Evolutionary conservation across 2,113 vertebrate genomes (phyloP), one percentile per base, ranked within the genome.

Genomic region (Leptocoma aspasia): DNA sequence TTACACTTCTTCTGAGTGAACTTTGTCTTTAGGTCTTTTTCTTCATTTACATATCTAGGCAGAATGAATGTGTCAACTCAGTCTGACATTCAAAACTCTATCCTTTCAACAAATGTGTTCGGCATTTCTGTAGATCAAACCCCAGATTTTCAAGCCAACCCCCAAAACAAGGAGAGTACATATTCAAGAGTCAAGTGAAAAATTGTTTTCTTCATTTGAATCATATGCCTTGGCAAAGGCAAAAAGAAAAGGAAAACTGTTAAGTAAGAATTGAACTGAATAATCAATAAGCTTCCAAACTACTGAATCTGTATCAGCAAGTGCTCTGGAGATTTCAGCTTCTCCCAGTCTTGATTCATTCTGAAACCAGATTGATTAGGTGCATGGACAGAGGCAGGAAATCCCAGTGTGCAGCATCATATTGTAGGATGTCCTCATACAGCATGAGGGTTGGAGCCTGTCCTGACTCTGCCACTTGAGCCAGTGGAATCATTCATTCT

Each of bases 21-120:
- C 94, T 96, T 96, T 92, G 88, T 56, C 70, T 71, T 80, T 52
- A 83, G 65, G 45, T 64, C 82, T 90, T 88, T 92, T 37, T 66
- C 57, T 76, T 68, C 35, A 19, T 88, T 86, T 83, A 54, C 77
- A 33, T 86, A 71, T 49, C 6, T 26, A 77, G 87, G 59, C 71
- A 92, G 85, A 87, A 90, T 49, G 26, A 39, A 35, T 13, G 21
- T 44, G 17, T 80, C 50, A 60, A 20, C 65, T 60, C 4, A 4
- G 16, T 42, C 47, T 65, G 21, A 37, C 54, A 24, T 81, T 68
- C 27, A 45, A 12, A 91, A 66, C n/a, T 64, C 60, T 41, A 1
- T 44, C 73, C 42, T 93, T 75, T 59, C 1, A 1, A 18, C 10
- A 42, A 8, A 47, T 2, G 13, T 5, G 7, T 57, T 85, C 0